Percentiles rank a stretch among this genome's conserved stretches.
These are phyloP conservation scores for Mus minutoides DNA, from an alignment of 2,797 vertebrate species.

Conservation along the genomic window DNA sequence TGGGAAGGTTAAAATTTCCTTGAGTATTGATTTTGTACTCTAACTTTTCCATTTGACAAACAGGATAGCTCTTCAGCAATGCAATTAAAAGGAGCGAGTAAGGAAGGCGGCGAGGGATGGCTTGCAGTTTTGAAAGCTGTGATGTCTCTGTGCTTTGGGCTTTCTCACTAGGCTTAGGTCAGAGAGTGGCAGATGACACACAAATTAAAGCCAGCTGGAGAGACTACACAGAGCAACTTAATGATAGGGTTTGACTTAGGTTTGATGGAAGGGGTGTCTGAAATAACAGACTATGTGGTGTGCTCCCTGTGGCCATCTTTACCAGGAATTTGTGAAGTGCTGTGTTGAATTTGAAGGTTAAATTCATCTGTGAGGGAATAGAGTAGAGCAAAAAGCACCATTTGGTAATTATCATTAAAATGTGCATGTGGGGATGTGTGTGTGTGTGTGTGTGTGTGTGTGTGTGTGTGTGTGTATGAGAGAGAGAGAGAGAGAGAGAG, in stretches of 20 bases:
- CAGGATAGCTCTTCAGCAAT: background rate
- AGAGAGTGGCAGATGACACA: rapidly evolving
- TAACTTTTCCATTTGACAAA: background rate
- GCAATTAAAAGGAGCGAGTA: background rate
- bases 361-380: background rate
- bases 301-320: background rate
- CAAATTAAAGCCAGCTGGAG: background rate
- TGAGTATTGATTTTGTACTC: conserved; percentile 6
- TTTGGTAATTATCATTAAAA: background rate
- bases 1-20: conserved; percentile 5
- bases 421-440: background rate
- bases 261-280: background rate
- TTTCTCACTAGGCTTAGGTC: background rate
- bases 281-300: background rate
- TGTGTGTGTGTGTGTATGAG: background rate
- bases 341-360: conserved; percentile 13
- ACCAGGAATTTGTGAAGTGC: background rate
- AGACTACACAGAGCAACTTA: background rate
- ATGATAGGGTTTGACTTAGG: background rate
- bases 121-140: background rate
- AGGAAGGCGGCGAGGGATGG: background rate
- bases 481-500: background rate
- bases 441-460: background rate
- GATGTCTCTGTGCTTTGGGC: background rate
- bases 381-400: background rate